A percentile compares a stretch with the other conserved stretches of the same genome.
Conservation (phyloP, 2,888 invertebrate species). For the Diplazon laetatorius region DNA sequence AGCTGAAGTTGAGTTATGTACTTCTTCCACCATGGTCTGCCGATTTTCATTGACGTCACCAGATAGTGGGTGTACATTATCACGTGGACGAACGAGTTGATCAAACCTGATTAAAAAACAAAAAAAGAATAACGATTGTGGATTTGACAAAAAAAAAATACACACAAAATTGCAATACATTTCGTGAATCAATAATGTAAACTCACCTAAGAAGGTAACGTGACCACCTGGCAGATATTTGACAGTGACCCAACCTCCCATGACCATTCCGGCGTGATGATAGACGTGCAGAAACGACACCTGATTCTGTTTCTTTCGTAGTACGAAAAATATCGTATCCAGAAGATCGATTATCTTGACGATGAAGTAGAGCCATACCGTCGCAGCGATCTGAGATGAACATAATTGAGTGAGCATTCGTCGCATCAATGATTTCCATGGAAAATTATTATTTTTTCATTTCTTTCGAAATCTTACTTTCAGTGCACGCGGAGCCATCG, state of each 20-base stretch:
- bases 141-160: background rate
- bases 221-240: constrained; percentile 86
- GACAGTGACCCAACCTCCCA: constrained; percentile 85
- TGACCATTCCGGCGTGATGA: constrained; percentile 92
- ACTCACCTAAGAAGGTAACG: constrained; percentile 76
- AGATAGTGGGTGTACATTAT: constrained; percentile 94
- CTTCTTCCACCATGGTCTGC: constrained; percentile 91
- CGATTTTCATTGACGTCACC: constrained; percentile 85
- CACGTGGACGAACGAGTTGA: constrained; percentile 90
- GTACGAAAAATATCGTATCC: constrained; percentile 93
- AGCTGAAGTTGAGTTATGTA: constrained; percentile 93
- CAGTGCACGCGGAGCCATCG: constrained; percentile 85
- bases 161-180: background rate
- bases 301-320: constrained; percentile 92
- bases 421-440: background rate
- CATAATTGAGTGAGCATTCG: background rate
- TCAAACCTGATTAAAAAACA: constrained; percentile 83
- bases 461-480: constrained; percentile 84
- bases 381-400: constrained; percentile 82
- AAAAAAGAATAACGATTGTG: constrained; percentile 1
- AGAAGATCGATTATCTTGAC: constrained; percentile 89
- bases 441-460: constrained; percentile 72
- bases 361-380: constrained; percentile 87
- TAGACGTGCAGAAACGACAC: constrained; percentile 93
- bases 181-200: constrained; percentile 33